Evolutionary conservation across 2,113 vertebrate species (phyloP), one percentile per base, ranked within the genome.

Genomic region (Hippocampus zosterae): DNA sequence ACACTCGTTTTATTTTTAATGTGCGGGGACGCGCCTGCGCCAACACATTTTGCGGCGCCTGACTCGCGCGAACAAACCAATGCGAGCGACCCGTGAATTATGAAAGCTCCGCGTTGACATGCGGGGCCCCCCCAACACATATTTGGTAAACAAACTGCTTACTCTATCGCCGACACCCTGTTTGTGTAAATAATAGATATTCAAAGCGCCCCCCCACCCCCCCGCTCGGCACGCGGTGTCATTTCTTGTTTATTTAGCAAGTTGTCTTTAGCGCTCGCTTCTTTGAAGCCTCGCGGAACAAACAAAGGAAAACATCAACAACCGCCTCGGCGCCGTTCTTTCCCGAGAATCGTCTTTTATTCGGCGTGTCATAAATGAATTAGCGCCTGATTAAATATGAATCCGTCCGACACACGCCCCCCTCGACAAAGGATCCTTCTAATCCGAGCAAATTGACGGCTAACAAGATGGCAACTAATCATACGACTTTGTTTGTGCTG

Each of bases 131-230:
- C 85, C 83, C 78, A 87, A 87, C 81, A 80, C 77, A 75, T 90
- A 86, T 92, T 92, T 91, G 88, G 92, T 92, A 92, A 93, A 93
- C 90, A 93, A 91, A 90, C 88, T 88, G 88, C 85, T 91, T 89
- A 88, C 85, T 89, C 82, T 85, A 85, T 73, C 70, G 77, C 82
- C 85, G 84, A 89, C 91, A 91, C 88, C 82, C 88, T 89, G 91
- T 91, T 88, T 88, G 78, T 83, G 86, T 92, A 86, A 91, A 92
- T 92, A 92, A 92, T 92, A 90, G 80, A 92, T 92, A 88, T 89
- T 89, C 57, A 13, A 89, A 86, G 89, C 85, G 59, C 64, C 83
- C 46, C n/a, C n/a, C n/a, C n/a, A n/a, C n/a, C n/a, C n/a, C n/a
- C 81, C 74, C 85, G 75, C 75, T 53, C 77, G 78, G 52, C 52